Conservation (phyloP, 2,113 vertebrate species). For the Poecile atricapillus region DNA sequence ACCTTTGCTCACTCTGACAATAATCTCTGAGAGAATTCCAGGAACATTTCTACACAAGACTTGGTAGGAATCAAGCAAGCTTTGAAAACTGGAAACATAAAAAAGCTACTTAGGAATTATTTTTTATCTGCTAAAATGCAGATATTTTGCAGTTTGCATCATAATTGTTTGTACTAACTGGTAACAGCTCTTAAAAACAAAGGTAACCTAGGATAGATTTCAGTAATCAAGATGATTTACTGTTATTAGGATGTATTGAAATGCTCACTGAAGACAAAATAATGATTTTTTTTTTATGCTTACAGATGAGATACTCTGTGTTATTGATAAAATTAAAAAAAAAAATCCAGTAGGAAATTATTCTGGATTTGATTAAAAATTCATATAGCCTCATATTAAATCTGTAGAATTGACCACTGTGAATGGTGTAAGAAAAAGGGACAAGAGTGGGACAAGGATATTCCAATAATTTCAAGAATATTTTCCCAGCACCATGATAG, state of each 20-base stretch:
- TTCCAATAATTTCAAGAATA: not conserved
- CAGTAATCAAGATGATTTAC: not conserved
- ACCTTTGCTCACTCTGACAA: not conserved
- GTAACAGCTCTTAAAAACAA: not conserved
- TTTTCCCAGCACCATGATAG: not conserved
- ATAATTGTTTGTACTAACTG: not conserved
- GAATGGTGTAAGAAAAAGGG: not conserved
- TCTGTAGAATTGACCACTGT: not conserved
- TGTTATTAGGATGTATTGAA: not conserved
- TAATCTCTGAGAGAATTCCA: not conserved
- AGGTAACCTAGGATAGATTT: not conserved
- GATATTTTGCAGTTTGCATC: not conserved
- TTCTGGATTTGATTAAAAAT: not conserved
- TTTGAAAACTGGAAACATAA: not conserved
- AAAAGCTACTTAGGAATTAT: not conserved
- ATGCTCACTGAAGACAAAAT: not conserved
- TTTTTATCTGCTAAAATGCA: not conserved
- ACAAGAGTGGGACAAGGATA: not conserved
- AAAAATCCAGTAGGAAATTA: not conserved
- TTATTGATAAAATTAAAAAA: not conserved
- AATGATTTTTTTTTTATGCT: not conserved
- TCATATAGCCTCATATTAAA: accelerated
- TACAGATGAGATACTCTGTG: not conserved
- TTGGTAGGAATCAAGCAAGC: not conserved
- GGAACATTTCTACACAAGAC: not conserved